Base-by-base conservation (phyloP, 2,113 vertebrate genomes). In the Nycticorax nycticorax region DNA sequence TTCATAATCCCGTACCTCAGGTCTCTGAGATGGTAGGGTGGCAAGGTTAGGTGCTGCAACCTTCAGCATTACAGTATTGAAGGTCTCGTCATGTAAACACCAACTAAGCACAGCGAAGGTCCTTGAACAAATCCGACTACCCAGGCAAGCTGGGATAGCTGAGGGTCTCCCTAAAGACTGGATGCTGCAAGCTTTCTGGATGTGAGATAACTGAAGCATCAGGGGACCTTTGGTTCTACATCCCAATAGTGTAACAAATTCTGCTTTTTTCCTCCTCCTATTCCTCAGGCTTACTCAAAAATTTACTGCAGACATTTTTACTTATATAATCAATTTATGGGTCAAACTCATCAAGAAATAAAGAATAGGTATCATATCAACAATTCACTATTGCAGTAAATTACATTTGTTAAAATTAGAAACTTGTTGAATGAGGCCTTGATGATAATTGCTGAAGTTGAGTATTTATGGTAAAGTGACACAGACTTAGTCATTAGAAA, bases 341-440 rank as follows among this genome's bases (percentile, higher is more conserved):
- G 87, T 97, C 95, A 96, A 83, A 95, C 63, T 97, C 94, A 94
- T 94, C 76, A 96, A 96, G 96, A 30, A 69, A 95, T 88, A 81
- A 91, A 85, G 47, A 87, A 71, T 50, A 92, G 96, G 87, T 97
- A 88, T 60, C 4, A 0, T 48, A 89, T 30, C 45, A 96, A 94
- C 79, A 89, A 88, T 85, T 93, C 85, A 64, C 63, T 67, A 57
- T 27, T 60, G 57, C 86, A 92, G 47, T 67, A 84, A 95, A 92
- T 67, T 85, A 60, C 39, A 73, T 92, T 93, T 88, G 67, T 82
- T 91, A 93, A 92, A 94, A 94, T 86, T 68, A 85, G 73, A 85
- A 77, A 83, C 21, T 37, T 92, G 64, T 75, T 94, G 94, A 98
- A 96, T 84, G 91, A 86, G 48, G 57, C 45, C 86, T 89, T 91